phyloP scores from a whole-genome alignment of 1,140 invertebrate genomes.

The Papilio helenus region DNA sequence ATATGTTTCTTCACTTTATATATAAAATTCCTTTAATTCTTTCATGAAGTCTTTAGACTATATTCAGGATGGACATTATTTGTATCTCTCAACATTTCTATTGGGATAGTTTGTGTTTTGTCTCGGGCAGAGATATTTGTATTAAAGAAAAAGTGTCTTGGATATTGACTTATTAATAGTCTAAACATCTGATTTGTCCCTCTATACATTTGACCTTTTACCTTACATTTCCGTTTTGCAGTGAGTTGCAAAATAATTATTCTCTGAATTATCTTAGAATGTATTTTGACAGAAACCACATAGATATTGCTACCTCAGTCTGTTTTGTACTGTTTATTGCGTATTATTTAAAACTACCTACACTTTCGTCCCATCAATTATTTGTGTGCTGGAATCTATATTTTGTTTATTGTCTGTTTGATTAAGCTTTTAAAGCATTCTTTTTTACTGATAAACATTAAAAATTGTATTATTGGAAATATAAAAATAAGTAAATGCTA shows the following conservation, averaged over 20 bases:
- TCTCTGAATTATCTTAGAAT: too few species aligned
- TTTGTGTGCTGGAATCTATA: neutral
- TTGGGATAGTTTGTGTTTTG: neutral
- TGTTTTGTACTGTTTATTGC: neutral
- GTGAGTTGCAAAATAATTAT: neutral
- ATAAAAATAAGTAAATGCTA: neutral
- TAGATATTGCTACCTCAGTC: neutral
- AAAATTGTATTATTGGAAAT: neutral
- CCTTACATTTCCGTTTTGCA: neutral
- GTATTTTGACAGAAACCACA: too few species aligned
- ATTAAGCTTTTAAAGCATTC: constrained; percentile 5
- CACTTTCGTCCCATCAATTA: neutral
- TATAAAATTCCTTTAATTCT: too few species aligned
- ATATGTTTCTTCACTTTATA: too few species aligned
- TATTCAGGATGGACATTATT: too few species aligned
- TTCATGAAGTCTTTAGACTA: too few species aligned
- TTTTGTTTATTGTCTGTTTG: neutral
- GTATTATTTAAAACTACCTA: neutral
- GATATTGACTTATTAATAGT: neutral
- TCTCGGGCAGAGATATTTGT: neutral
- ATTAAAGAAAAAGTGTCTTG: neutral
- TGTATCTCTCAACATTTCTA: too few species aligned
- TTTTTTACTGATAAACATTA: neutral
- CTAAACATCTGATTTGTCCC: too few species aligned
- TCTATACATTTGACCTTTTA: neutral